Evolutionary conservation across 2,888 invertebrate species (phyloP).

Genomic region (Hemaris fuciformis): DNA sequence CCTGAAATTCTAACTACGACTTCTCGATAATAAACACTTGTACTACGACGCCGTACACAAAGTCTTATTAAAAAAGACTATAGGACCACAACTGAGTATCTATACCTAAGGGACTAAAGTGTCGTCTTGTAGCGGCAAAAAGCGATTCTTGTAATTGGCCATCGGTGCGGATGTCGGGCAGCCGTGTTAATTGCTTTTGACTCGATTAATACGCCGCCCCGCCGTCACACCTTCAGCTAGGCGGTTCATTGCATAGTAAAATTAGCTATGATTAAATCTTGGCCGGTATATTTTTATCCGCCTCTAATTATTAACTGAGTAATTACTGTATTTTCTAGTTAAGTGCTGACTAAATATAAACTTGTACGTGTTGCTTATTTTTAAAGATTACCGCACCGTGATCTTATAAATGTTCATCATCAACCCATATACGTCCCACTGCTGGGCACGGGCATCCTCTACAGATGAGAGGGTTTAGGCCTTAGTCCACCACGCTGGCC

Average conservation of each 20-base stretch:
- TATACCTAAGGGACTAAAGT: not conserved
- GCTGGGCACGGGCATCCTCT: too few species aligned
- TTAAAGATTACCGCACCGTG: too few species aligned
- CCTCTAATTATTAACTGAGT: not conserved
- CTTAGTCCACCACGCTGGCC: too few species aligned
- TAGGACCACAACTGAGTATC: not conserved
- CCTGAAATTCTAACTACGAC: too few species aligned
- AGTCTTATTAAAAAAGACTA: too few species aligned
- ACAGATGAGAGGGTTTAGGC: too few species aligned
- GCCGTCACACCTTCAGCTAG: conserved; percentile 21
- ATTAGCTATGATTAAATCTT: not conserved
- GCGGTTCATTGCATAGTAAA: conserved; percentile 20
- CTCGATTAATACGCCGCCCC: conserved; percentile 33
- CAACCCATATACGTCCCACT: too few species aligned
- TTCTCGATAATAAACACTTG: too few species aligned
- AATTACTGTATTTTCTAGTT: not conserved
- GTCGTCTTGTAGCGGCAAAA: not conserved
- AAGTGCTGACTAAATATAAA: too few species aligned
- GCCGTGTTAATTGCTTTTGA: conserved; percentile 40
- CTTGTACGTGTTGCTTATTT: too few species aligned
- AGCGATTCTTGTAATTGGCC: conserved; percentile 21
- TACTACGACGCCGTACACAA: too few species aligned
- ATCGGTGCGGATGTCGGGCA: conserved; percentile 29
- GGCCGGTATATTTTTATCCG: not conserved
- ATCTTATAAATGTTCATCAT: too few species aligned